A percentile compares a stretch with the other conserved stretches of the same genome.
Evolutionary conservation across 2,113 vertebrate species (phyloP).

Genomic region (Myotis lucifugus): DNA sequence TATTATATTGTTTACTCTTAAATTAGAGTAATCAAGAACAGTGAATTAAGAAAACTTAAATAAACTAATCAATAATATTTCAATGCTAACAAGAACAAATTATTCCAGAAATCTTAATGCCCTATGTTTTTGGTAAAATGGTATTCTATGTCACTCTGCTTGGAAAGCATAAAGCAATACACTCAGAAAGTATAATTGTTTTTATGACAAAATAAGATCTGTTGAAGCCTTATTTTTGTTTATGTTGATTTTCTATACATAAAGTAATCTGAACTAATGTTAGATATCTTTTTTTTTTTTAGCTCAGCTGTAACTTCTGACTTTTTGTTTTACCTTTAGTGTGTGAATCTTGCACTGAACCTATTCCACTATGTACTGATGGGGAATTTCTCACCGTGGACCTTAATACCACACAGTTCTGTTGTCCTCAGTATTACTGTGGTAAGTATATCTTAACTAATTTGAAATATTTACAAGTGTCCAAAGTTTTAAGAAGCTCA

Average conservation of each 20-base stretch:
- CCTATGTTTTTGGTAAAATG: not conserved
- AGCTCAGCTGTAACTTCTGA: constrained; percentile 41
- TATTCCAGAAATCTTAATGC: not conserved
- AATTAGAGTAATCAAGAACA: not conserved
- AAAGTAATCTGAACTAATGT: not conserved
- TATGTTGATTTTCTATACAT: constrained; percentile 2
- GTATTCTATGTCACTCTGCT: not conserved
- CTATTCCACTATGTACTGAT: constrained; percentile 89
- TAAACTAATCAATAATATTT: not conserved
- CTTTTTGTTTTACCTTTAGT: constrained; percentile 78
- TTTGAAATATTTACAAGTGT: not conserved
- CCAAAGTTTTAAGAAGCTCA: not conserved
- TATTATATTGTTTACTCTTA: not conserved
- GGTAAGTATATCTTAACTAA: constrained; percentile 85
- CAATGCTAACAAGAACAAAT: not conserved
- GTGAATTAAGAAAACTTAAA: not conserved
- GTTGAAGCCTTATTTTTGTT: not conserved
- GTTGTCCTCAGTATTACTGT: constrained; percentile 95
- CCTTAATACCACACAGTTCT: constrained; percentile 90
- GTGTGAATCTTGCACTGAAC: constrained; percentile 93
- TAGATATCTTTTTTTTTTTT: not conserved
- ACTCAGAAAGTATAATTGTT: not conserved
- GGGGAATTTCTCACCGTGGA: constrained; percentile 95
- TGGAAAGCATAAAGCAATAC: not conserved
- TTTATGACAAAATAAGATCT: constrained; percentile 18